These are phyloP conservation scores for Notothenia coriiceps DNA, from an alignment of 2,113 vertebrate species.

Conservation along the genomic window DNA sequence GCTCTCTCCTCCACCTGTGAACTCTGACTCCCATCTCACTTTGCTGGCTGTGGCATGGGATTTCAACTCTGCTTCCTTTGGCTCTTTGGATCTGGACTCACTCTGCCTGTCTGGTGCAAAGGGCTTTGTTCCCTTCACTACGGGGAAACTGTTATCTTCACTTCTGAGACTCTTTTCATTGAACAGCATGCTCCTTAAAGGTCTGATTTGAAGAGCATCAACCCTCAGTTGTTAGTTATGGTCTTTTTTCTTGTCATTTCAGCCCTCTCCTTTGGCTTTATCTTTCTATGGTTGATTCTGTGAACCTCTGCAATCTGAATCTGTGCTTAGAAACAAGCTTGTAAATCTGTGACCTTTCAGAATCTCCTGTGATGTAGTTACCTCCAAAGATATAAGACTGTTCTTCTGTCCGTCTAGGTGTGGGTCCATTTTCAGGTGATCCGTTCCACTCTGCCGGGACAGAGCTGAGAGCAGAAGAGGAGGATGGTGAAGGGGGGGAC, in stretches of 20 bases:
- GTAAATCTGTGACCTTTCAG: neutral
- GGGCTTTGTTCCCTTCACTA: neutral
- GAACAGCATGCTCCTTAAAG: neutral
- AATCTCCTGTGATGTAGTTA: neutral
- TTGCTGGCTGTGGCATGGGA: slow-evolving; percentile 7
- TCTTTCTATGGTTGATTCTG: neutral
- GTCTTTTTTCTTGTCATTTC: neutral
- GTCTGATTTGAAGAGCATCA: neutral
- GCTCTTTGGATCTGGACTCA: neutral
- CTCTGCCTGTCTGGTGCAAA: too few relatives aligned
- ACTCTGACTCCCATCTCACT: slow-evolving; percentile 16
- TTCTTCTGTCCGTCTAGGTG: slow-evolving; percentile 22
- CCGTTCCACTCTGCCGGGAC: slow-evolving; percentile 1
- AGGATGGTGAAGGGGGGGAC: slow-evolving; percentile 83
- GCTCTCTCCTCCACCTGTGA: neutral
- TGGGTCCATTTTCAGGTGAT: slow-evolving; percentile 35
- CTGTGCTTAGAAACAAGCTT: too few relatives aligned
- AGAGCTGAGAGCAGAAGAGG: slow-evolving; percentile 65
- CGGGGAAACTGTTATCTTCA: too few relatives aligned
- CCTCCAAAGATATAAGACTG: neutral
- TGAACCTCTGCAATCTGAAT: too few relatives aligned
- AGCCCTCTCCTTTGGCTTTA: neutral
- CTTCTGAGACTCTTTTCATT: too few relatives aligned
- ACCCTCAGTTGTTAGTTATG: neutral
- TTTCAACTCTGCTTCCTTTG: slow-evolving; percentile 2